These are phyloP conservation scores for Cherax destructor DNA, from an alignment of 1,140 invertebrate species.

Conservation along the genomic window DNA sequence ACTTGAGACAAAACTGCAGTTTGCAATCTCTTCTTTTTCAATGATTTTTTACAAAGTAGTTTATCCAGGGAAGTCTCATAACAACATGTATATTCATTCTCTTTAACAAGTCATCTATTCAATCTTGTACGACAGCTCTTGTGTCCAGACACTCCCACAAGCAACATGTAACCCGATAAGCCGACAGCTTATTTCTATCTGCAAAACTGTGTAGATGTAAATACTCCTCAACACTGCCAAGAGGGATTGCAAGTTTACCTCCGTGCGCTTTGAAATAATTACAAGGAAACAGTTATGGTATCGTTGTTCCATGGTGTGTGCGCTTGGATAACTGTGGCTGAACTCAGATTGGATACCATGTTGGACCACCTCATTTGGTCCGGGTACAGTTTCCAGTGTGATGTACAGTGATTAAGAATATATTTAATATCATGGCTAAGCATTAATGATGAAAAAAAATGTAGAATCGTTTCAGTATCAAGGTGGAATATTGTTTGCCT, in stretches of 20 bases:
- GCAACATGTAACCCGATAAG: background rate
- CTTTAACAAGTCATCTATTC: background rate
- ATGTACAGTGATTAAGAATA: too few species aligned
- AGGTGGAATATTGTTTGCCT: too few species aligned
- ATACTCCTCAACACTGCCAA: background rate
- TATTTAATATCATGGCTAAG: too few species aligned
- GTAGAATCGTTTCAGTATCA: too few species aligned
- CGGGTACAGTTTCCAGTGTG: too few species aligned
- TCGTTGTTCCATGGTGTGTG: too few species aligned
- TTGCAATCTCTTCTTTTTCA: background rate
- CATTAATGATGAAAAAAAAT: too few species aligned
- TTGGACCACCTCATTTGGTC: background rate
- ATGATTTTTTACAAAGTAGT: background rate
- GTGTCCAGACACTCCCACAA: background rate
- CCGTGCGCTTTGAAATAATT: background rate
- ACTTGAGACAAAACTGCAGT: background rate
- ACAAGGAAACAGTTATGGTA: background rate
- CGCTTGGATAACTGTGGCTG: too few species aligned
- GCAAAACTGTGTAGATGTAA: background rate
- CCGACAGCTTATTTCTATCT: background rate
- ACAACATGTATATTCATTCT: background rate
- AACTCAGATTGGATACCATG: background rate
- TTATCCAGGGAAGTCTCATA: background rate
- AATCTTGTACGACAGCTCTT: background rate
- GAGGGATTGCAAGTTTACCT: background rate